Evolutionary conservation across 2,888 invertebrate species (phyloP).

Genomic region (Aphodius sticticus): DNA sequence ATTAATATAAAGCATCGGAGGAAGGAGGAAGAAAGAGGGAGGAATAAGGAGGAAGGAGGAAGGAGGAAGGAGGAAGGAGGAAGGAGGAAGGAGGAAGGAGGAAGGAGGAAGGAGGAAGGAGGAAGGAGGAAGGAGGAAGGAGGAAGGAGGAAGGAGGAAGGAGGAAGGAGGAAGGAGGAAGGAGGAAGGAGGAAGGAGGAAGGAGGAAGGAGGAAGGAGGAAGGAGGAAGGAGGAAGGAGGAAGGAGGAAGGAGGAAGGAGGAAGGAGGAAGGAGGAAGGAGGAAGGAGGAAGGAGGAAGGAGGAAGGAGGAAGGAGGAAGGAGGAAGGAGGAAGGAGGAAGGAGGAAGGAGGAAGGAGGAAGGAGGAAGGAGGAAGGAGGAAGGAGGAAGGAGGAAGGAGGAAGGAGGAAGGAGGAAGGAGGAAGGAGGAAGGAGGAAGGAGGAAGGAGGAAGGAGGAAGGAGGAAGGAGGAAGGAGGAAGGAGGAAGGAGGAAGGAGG

Average conservation of each 20-base stretch:
- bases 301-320: neutral
- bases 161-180: neutral
- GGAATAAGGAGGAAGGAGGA: neutral
- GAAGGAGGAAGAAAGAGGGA: neutral
- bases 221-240: neutral
- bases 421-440: conserved; percentile 12
- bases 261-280: neutral
- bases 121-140: neutral
- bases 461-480: conserved; percentile 12
- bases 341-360: conserved; percentile 10
- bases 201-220: neutral
- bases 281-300: conserved; percentile 5
- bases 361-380: conserved; percentile 10
- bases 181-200: neutral
- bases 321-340: conserved; percentile 8
- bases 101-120: neutral
- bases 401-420: conserved; percentile 12
- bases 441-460: conserved; percentile 12
- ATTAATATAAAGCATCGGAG: neutral
- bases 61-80: neutral
- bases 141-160: conserved; percentile 5
- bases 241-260: neutral
- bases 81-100: neutral
- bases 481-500: conserved; percentile 10
- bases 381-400: conserved; percentile 12